Percentiles rank a stretch among this genome's conserved stretches.
Conservation (phyloP, 2,797 vertebrate species). For the Sebastes cheni region DNA sequence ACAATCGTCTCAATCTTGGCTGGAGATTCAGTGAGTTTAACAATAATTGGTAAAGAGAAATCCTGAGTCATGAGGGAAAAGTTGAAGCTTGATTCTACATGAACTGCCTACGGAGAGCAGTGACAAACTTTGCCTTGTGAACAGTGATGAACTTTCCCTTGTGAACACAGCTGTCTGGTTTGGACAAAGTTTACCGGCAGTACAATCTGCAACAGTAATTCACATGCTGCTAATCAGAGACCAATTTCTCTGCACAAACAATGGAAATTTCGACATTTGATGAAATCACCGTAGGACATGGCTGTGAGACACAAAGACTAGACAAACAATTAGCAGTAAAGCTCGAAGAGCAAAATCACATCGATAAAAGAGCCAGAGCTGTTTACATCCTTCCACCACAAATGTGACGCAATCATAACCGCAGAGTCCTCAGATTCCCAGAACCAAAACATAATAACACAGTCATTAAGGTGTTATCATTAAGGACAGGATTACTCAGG, state of each 20-base stretch:
- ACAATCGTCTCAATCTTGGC: conserved; percentile 1
- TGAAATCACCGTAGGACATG: conserved; percentile 13
- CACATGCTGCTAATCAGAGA: conserved; percentile 34
- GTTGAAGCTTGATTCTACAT: conserved; percentile 33
- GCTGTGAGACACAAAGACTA: conserved; percentile 1
- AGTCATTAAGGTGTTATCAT: conserved; percentile 38
- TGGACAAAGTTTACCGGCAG: conserved; percentile 39
- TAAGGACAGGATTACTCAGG: conserved; percentile 18
- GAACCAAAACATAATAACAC: conserved; percentile 21
- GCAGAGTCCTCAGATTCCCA: conserved; percentile 15
- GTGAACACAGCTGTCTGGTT: conserved; percentile 69
- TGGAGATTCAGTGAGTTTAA: not conserved
- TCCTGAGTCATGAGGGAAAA: conserved; percentile 41
- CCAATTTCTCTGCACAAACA: conserved; percentile 14
- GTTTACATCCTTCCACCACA: conserved; percentile 38
- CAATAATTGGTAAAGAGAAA: conserved; percentile 16
- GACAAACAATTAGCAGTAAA: not conserved
- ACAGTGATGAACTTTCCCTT: conserved; percentile 36
- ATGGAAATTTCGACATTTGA: conserved; percentile 7
- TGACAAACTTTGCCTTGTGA: conserved; percentile 55
- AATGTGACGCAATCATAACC: conserved; percentile 24
- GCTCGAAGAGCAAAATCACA: not conserved
- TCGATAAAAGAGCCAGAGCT: not conserved
- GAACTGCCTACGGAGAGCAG: conserved; percentile 35
- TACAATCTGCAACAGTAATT: conserved; percentile 28